Evolutionary conservation across 2,888 invertebrate species (phyloP), one percentile per base, ranked within the genome.

Genomic region (Caenorhabditis sp.): DNA sequence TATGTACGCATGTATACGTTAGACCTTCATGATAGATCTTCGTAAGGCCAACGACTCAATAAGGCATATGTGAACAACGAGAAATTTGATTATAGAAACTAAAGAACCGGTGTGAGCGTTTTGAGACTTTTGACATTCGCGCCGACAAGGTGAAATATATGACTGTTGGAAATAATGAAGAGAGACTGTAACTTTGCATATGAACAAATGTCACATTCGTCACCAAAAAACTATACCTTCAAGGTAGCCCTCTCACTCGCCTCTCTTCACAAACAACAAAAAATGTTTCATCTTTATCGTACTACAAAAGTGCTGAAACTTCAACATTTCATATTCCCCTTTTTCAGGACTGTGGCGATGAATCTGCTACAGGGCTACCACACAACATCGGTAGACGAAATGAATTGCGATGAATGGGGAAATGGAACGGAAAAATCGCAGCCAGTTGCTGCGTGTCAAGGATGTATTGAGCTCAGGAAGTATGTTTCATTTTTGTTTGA

Each of bases 381-480:
- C 4, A 43, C 55, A 48, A 50, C 32, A 37, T 41, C 68, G 53
- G 41, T 58, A 52, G 50, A 68, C 45, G 62, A 63, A 22, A 52
- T 58, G 30, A 52, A 53, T 48, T 50, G 58, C 52, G 62, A 68
- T 27, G 75, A 62, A 62, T 70, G 68, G 68, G 50, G 62, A 53
- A 75, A 62, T 15, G 68, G 62, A 46, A 71, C 61, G 48, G 71
- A 62, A 48, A 27, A 11, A 26, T 8, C 55, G 50, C 68, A 65
- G 59, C 17, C 52, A 15, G 17, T 45, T 7, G 9, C 63, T 58
- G 62, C 62, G 41, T 75, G 75, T 35, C 48, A 61, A 24, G 75
- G 75, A 35, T 75, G 75, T 68, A n/a, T 55, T 43, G 75, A 68
- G 58, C 75, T 75, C 22, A 75, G 75, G 52, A 68, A 50, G 75